Base-by-base conservation (phyloP, 2,797 vertebrate genomes). In the Ceryle rudis region DNA sequence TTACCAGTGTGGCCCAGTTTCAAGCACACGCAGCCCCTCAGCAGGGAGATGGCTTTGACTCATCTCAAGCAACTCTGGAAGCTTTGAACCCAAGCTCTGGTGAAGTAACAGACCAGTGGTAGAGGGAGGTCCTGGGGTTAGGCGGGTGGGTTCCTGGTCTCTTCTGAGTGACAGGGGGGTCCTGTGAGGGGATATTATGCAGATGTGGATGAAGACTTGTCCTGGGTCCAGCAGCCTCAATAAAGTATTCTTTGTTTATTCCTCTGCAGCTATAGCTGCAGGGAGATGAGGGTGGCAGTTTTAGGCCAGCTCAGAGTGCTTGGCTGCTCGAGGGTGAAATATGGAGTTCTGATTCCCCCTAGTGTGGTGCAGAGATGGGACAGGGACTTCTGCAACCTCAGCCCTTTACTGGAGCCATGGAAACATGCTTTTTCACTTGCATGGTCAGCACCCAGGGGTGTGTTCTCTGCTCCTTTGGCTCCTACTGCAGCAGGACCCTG, bases 261-360 rank as follows among this genome's bases (percentile, higher is more conserved):
- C 28, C 49, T n/a, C 58, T 5, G 29, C 64, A 29, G 33, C 31
- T 66, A 0, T 9, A 42, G 65, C 69, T 9, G 65, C 23, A 42
- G 18, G 20, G n/a, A 75, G 58, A 0, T 10, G 65, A 39, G 67
- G 16, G 29, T 0, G 0, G 87, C 25, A 2, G 15, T 31, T 62
- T 4, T 4, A 51, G 54, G 52, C 33, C 31, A 5, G 77, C 37
- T 47, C 47, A 0, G 75, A 83, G 81, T 85, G 58, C 14, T 19
- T 17, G 2, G 51, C 80, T 19, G 86, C 78, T 66, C 1, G 5
- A 86, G 71, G 86, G 39, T 77, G 83, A 60, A 88, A 4, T 0
- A 28, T 80, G 96, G 96, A 95, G 94, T 92, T 73, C 95, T 95
- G 96, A 90, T 95, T 94, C 95, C 96, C 94, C 77, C 96, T 97